Evolutionary conservation across 2,113 vertebrate species (phyloP), one percentile per base, ranked within the genome.

Genomic region (Otolemur garnettii): DNA sequence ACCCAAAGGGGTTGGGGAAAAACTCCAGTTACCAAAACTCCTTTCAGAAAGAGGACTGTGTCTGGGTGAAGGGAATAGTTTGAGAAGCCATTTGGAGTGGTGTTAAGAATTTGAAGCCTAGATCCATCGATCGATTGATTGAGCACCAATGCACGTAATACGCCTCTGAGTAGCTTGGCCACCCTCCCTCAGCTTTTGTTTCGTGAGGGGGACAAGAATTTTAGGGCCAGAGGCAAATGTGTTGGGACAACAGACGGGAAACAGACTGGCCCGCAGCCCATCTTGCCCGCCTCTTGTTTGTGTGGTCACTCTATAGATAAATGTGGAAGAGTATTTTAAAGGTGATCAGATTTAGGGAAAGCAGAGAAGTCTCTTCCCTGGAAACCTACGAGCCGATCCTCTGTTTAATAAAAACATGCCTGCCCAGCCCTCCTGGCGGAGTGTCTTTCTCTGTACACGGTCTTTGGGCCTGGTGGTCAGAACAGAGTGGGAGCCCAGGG

Each of bases 281-380:
- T 11, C 28, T 35, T 84, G 53, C 19, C 42, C 45, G 57, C 5
- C n/a, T 78, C 10, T 81, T 79, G 12, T 81, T 81, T 13, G 45
- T 33, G 28, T 4, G 68, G 26, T 21, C 86, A 38, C 57, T 93
- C 30, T 45, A 28, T 24, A 81, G 68, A 68, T 62, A 92, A 81
- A 94, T 2, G 11, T 84, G n/a, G 22, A 90, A 75, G 69, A 80
- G n/a, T 50, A 78, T 86, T 90, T 94, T 78, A 62, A 92, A 95
- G 55, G 82, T 45, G 12, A 42, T 72, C 50, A 66, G 18, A 35
- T 72, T 57, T 22, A 96, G 18, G 4, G 45, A 68, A 35, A 33
- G 17, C 66, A 18, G 66, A 82, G 91, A 77, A n/a, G 75, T 24
- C 80, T n/a, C 21, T 87, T 95, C 87, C 53, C 45, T 1, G 33